Evolutionary conservation across 2,113 vertebrate species (phyloP).

Genomic region (Gymnorhina tibicen): DNA sequence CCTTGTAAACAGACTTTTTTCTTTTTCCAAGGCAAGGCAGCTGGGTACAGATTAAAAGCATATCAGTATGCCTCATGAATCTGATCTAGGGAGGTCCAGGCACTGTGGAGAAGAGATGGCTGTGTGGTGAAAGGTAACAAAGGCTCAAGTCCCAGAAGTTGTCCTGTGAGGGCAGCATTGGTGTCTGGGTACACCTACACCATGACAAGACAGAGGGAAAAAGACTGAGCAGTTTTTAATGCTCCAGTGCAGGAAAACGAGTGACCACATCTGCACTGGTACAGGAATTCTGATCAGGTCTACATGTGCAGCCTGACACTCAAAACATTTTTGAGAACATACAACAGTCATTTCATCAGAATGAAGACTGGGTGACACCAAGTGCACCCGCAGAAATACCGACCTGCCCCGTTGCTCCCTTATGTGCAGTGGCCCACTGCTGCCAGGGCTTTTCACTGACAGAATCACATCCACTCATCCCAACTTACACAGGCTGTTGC

Average conservation of each 20-base stretch:
- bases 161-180: accelerated
- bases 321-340: background rate
- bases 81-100: background rate
- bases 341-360: background rate
- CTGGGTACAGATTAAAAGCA: background rate
- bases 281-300: background rate
- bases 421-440: background rate
- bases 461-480: background rate
- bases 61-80: background rate
- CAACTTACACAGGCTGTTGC: background rate
- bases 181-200: background rate
- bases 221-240: background rate
- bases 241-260: background rate
- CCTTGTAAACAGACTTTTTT: background rate
- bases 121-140: background rate
- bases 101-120: background rate
- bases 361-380: background rate
- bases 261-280: background rate
- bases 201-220: background rate
- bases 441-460: background rate
- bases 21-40: background rate
- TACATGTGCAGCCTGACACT: background rate
- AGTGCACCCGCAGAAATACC: background rate
- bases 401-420: accelerated
- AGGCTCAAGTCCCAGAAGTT: background rate